phyloP scores from a whole-genome alignment of 2,113 vertebrate genomes.

The Mormyrus lacerda region DNA sequence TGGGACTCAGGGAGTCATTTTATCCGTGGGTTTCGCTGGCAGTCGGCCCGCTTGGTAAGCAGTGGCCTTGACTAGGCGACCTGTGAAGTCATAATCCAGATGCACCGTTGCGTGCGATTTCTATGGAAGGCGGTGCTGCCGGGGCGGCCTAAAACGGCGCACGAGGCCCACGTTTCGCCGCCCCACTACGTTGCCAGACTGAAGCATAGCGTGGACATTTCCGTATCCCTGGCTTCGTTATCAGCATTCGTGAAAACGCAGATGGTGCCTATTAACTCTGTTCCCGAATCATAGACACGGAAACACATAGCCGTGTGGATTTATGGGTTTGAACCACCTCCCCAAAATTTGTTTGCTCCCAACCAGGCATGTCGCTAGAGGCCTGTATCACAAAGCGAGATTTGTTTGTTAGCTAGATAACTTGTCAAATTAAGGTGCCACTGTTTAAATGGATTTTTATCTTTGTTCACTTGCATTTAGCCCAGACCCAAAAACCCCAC shows the following conservation, averaged over 20 bases:
- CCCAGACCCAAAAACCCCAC: background rate
- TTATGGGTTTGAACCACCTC: background rate
- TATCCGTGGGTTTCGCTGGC: constrained; percentile 40
- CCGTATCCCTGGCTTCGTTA: background rate
- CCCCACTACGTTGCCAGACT: background rate
- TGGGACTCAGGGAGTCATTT: constrained; percentile 48
- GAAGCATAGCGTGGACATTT: background rate
- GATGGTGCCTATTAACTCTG: background rate
- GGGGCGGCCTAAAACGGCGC: constrained; percentile 5
- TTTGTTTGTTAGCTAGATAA: background rate
- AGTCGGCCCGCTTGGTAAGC: constrained; percentile 43
- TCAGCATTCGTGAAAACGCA: background rate
- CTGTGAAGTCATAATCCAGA: constrained; percentile 48
- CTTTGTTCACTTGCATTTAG: background rate
- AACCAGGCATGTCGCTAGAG: background rate
- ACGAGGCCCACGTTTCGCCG: constrained; percentile 22
- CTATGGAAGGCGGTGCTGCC: background rate
- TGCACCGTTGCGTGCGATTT: constrained; percentile 29
- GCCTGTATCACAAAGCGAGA: background rate
- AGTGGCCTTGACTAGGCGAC: constrained; percentile 42
- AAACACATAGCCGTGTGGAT: background rate
- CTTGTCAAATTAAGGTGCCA: background rate
- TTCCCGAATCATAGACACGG: background rate
- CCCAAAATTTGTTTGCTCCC: background rate
- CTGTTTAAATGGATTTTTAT: background rate